A percentile compares a stretch with the other conserved stretches of the same genome.
Conservation (phyloP, 2,113 vertebrate species). For the Anas platyrhynchos region DNA sequence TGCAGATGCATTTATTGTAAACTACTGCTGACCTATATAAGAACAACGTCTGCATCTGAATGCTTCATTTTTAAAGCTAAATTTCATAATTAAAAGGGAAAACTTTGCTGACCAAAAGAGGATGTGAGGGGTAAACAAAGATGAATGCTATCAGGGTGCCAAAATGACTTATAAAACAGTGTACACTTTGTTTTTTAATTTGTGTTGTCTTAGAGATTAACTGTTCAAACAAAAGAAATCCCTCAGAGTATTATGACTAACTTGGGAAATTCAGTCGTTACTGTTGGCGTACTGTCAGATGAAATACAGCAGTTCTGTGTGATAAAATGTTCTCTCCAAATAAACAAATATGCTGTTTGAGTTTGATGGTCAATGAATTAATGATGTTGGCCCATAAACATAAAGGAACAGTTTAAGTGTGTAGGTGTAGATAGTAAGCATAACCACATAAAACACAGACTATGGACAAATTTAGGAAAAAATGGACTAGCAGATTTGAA, state of each 20-base stretch:
- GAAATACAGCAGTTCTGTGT: background rate
- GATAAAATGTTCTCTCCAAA: background rate
- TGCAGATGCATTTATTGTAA: conserved; percentile 26
- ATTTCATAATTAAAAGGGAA: background rate
- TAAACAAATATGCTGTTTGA: background rate
- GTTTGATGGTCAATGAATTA: background rate
- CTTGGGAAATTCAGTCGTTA: conserved; percentile 34
- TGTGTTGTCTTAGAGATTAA: conserved; percentile 21
- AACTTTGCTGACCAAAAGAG: background rate
- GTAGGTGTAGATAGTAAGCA: background rate
- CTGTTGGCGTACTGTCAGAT: background rate
- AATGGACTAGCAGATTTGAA: background rate
- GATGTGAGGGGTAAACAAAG: background rate
- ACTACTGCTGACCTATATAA: conserved; percentile 32
- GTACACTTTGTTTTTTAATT: conserved; percentile 23
- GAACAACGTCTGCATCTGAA: background rate
- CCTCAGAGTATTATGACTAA: conserved; percentile 5
- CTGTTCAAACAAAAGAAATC: conserved; percentile 48
- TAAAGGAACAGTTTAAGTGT: background rate
- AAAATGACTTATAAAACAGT: background rate
- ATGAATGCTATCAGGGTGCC: background rate
- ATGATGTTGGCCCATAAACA: background rate
- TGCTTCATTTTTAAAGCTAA: background rate
- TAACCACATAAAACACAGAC: background rate
- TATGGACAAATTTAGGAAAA: background rate